These are phyloP conservation scores for Sphaeridia pumilis DNA, from an alignment of 2,888 invertebrate species.

Conservation along the genomic window DNA sequence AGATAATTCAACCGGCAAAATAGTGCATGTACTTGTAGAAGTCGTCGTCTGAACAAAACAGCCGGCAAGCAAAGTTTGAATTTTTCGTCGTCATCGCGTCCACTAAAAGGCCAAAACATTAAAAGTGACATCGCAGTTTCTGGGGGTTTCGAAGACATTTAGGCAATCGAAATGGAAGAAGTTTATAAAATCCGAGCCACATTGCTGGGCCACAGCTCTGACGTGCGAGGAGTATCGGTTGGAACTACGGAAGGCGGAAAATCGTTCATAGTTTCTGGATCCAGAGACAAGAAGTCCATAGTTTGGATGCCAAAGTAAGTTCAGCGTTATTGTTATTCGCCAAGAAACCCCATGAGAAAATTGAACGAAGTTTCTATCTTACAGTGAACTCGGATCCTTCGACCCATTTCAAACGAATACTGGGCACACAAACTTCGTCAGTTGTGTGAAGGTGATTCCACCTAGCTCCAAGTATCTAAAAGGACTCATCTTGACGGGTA, in stretches of 20 bases:
- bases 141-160: no score
- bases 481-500: slow-evolving; percentile 74
- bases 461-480: slow-evolving; percentile 57
- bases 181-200: slow-evolving; percentile 3
- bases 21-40: no score
- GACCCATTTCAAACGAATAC: slow-evolving; percentile 54
- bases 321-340: slow-evolving; percentile 3
- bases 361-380: slow-evolving; percentile 7
- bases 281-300: slow-evolving; percentile 76
- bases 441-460: slow-evolving; percentile 63
- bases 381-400: slow-evolving; percentile 21
- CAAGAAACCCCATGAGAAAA: no score
- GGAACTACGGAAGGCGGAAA: slow-evolving; percentile 41
- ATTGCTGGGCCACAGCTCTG: slow-evolving; percentile 66
- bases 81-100: no score
- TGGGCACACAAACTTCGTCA: slow-evolving; percentile 78
- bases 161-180: slow-evolving; percentile 2
- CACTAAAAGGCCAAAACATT: no score
- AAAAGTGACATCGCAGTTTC: no score
- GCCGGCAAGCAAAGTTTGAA: no score
- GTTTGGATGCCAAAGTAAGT: slow-evolving; percentile 61
- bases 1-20: no score
- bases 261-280: slow-evolving; percentile 69
- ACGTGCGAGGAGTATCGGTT: slow-evolving; percentile 65
- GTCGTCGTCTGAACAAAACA: no score